Base-by-base conservation (phyloP, 2,888 invertebrate species). In the Alviniconcha strummeri region DNA sequence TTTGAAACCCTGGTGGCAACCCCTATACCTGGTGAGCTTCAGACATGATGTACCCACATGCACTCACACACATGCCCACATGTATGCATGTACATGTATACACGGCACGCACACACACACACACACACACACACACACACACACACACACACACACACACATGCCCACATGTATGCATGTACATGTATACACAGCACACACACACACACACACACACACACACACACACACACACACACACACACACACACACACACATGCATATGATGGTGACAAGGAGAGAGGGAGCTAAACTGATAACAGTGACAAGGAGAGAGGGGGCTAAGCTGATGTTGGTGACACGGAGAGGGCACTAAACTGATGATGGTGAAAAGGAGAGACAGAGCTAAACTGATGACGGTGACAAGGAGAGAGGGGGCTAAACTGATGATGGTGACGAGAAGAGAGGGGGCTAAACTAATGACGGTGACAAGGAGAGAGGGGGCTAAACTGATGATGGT, bases 1-100 rank as follows among this genome's bases (percentile, higher is more conserved):
- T 96, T 96, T 92, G 95, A 96, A 90, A 95, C 95, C 88, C 95
- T 96, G 6, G 95, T 96, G 6, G 94, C 95, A 77, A 93, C 96
- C 88, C 95, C 95, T 83, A 93, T 94, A 86, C 95, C 96, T 5
- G 93, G 93, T 89, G 72, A 81, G 80, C 75, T 82, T 19, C 13
- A 55, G 55, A 6, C 15, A 13, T 9, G 64, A 7, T 60, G 13
- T 15, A 64, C 64, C 9, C 64, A 64, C 64, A 64, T 15, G 15
- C 64, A 64, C 64, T 13, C 64, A 64, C 64, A 64, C 64, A 64
- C 64, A 64, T 15, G 15, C 64, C 9, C 64, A 64, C 64, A 64
- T 15, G 36, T 36, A 36, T 36, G 36, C 36, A 36, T 36, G 36
- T 36, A 36, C 36, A 36, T 36, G 36, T 36, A 36, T 36, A 36